Base-by-base conservation (phyloP, 1,140 invertebrate species). In the Lordiphosa collinella region DNA sequence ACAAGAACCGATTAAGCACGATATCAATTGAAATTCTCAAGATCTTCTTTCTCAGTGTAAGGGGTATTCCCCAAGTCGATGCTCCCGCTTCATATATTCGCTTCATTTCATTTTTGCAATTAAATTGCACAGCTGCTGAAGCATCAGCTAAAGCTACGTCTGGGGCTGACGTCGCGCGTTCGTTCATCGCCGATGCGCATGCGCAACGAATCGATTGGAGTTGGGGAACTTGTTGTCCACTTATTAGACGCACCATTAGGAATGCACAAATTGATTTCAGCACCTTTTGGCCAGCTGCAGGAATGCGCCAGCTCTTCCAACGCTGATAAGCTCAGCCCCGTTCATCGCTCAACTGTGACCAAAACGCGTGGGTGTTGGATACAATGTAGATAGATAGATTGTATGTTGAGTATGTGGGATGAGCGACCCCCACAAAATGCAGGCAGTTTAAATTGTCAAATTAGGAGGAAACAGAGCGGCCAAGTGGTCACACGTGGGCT, bases 381-480 rank as follows among this genome's bases (percentile, higher is more conserved):
- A 31, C 36, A 25, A 13, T 32, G 7, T 5, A 22, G 18, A 22
- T 22, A 22, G 18, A 22, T 22, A n/a, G n/a, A n/a, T n/a, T n/a
- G 18, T 22, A 0, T 5, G 18, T 22, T 4, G 18, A 22, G 18
- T 14, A 49, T 35, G 70, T 74, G 70, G 70, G 70, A 34, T 43
- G 57, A 32, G 14, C 14, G 43, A 40, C 40, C 41, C 11, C 37
- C 31, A 57, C 44, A 37, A 56, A 35, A 57, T 48, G 48, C 58
- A 31, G 34, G 36, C 51, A 51, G 65, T 29, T 70, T 75, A 69
- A 75, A 70, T 65, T 76, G 72, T 76, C 71, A 75, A 75, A 75
- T 75, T 75, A 75, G 63, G 37, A 41, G 58, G 41, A 38, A 31
- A 25, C 51, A 25, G 25, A 29, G 25, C 25, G 25, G 25, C 25